phyloP scores from a whole-genome alignment of 2,113 vertebrate genomes.

The Triplophysa dalaica region DNA sequence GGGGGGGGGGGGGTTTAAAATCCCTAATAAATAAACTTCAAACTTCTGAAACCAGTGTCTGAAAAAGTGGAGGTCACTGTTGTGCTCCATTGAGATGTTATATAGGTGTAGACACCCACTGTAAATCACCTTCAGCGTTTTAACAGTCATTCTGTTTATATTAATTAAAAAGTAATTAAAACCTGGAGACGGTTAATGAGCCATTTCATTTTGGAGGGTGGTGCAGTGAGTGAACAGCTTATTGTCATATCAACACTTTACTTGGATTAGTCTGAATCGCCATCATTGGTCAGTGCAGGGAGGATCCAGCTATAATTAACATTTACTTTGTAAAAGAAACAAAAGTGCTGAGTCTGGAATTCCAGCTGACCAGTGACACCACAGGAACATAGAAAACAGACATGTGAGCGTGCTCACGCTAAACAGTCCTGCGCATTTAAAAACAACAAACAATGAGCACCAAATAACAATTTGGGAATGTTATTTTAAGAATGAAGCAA shows the following conservation, averaged over 20 bases:
- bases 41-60: too few relatives aligned
- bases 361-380: constrained; percentile 82
- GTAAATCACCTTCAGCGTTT: constrained; percentile 13
- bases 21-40: too few relatives aligned
- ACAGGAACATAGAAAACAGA: constrained; percentile 76
- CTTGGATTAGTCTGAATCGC: neutral
- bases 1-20: neutral
- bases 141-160: constrained; percentile 39
- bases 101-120: neutral
- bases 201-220: constrained; percentile 74
- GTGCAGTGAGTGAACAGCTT: constrained; percentile 75
- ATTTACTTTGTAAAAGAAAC: constrained; percentile 58
- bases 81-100: neutral
- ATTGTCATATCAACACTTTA: constrained; percentile 10
- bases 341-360: constrained; percentile 94
- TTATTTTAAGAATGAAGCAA: neutral
- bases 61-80: neutral
- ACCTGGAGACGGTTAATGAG: constrained; percentile 74
- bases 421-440: neutral
- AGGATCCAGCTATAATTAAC: constrained; percentile 78
- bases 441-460: neutral
- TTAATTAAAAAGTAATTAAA: constrained; percentile 40
- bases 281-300: constrained; percentile 71
- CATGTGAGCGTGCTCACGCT: constrained; percentile 60
- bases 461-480: neutral